phyloP scores from a whole-genome alignment of 2,888 invertebrate species.

The Microctonus aethiopoides region DNA sequence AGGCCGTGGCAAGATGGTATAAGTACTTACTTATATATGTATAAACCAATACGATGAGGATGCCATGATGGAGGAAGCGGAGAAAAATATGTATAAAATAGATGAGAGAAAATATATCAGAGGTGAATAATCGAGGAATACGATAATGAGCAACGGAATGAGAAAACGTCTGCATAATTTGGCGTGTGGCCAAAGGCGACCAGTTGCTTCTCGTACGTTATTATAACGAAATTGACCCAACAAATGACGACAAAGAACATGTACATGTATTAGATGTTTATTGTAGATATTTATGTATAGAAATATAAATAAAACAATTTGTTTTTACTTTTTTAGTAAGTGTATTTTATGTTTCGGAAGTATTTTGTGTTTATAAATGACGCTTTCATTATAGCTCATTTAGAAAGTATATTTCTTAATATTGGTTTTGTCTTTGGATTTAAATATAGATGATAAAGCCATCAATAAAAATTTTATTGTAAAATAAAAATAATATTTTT shows the following conservation, averaged over 20 bases:
- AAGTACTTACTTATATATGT: no score
- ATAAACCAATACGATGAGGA: no score
- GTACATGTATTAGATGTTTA: background rate
- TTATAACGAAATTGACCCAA: constrained; percentile 30
- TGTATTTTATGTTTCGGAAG: background rate
- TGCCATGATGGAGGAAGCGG: background rate
- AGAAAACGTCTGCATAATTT: constrained; percentile 58
- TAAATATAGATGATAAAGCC: background rate
- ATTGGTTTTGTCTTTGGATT: background rate
- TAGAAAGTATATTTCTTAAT: background rate
- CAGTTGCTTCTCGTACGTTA: constrained; percentile 59
- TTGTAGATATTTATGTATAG: no score
- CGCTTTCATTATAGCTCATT: no score
- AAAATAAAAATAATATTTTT: background rate
- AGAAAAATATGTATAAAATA: background rate
- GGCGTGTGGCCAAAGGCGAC: constrained; percentile 61
- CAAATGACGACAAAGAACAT: constrained; percentile 8
- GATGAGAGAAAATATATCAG: constrained; percentile 5
- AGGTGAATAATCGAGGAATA: constrained; percentile 38
- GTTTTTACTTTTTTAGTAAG: background rate
- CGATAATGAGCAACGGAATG: constrained; percentile 50
- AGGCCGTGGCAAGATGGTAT: background rate
- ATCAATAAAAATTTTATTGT: background rate
- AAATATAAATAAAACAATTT: background rate
- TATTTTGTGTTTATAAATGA: background rate